These are phyloP conservation scores for Hydropotes inermis DNA, from an alignment of 2,113 vertebrate species.

Conservation along the genomic window DNA sequence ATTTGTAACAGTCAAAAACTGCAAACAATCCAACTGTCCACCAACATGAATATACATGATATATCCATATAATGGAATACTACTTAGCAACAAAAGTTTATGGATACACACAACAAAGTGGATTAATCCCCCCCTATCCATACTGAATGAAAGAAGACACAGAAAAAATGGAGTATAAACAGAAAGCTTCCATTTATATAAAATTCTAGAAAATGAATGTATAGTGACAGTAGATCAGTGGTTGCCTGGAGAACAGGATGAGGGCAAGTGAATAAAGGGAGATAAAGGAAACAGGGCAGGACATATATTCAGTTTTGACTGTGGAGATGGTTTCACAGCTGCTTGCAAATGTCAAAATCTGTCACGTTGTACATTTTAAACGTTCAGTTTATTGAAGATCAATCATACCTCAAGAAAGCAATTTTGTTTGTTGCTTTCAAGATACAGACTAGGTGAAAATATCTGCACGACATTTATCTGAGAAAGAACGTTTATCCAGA, in stretches of 20 bases:
- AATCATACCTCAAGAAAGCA: neutral
- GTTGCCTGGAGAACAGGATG: neutral
- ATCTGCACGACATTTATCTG: neutral
- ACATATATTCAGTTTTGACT: neutral
- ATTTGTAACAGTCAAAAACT: slow-evolving; percentile 5
- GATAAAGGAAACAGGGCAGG: neutral
- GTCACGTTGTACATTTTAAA: neutral
- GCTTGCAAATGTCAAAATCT: neutral
- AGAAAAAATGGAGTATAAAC: neutral
- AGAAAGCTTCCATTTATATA: neutral
- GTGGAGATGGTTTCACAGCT: neutral
- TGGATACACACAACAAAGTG: neutral
- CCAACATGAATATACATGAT: neutral
- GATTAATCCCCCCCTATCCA: neutral
- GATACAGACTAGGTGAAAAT: neutral
- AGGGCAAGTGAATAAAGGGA: neutral
- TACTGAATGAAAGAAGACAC: neutral
- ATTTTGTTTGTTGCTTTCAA: neutral
- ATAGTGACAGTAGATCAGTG: neutral
- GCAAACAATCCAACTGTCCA: neutral
- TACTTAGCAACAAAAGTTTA: neutral
- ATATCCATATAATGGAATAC: neutral
- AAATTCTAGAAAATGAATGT: slow-evolving; percentile 21
- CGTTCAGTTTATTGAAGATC: neutral
- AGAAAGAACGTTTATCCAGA: neutral